Evolutionary conservation across 2,888 invertebrate genomes (phyloP), one percentile per base, ranked within the genome.

Genomic region (Drosophila antonietae): DNA sequence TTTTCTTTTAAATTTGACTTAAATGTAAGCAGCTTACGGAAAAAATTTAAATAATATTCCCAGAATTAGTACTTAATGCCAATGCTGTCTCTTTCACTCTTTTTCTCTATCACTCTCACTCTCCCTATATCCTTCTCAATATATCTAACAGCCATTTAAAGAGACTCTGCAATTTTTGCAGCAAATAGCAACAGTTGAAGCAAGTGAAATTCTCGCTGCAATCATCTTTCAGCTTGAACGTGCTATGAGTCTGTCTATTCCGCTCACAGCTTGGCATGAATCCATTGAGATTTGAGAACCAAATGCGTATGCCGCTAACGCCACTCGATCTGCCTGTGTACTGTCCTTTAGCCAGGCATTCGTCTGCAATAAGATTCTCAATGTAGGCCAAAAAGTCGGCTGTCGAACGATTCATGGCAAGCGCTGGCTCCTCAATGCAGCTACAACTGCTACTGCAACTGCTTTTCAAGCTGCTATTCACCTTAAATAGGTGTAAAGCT

Each of bases 381-480:
- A 83, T 66, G 46, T 80, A 88, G 31, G 72, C 69, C 56, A 88
- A 20, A 61, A 83, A 83, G 41, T 63, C 63, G 18, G 18, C 52
- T 8, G 83, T 41, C 15, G 83, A 83, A 31, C 81, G 64, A 72
- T 88, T 88, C 83, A 88, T 83, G 69, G 46, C 63, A 55, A 66
- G 28, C 33, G 31, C 14, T 41, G 28, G n/a, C 8, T 23, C 39
- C 7, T 8, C 43, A 82, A 59, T 88, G 83, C 53, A 56, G 35
- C 51, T 5, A 6, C 41, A 1, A 12, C 18, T 12, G 6, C 55
- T 46, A 43, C 55, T 4, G 47, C 51, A 49, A 33, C 33, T 55
- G 58, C 43, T 41, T 64, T 15, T 1, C 2, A 18, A 28, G 9
- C 44, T 20, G 33, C 2, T 33, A 8, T 33, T 12, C 39, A 43